These are phyloP conservation scores for Aphodius granarius DNA, from an alignment of 2,888 invertebrate species.

Conservation along the genomic window DNA sequence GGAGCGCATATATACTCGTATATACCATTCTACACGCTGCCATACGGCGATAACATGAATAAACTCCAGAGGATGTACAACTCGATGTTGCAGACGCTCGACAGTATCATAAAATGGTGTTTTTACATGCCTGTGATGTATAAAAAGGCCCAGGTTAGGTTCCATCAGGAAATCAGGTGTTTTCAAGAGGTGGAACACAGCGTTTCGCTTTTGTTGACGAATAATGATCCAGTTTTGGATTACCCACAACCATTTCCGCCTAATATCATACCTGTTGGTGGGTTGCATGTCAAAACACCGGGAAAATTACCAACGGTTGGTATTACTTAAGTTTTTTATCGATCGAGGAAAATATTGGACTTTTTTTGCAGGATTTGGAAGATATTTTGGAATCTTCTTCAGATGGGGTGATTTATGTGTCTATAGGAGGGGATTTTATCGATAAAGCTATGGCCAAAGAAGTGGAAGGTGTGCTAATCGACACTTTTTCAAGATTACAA, in stretches of 20 bases:
- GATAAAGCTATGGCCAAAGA: conserved; percentile 36
- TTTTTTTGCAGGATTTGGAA: conserved; percentile 21
- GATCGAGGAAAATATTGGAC: neutral
- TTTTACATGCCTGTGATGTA: conserved; percentile 29
- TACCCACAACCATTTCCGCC: conserved; percentile 45
- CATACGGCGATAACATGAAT: conserved; percentile 35
- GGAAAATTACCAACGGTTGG: conserved; percentile 42
- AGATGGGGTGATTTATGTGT: conserved; percentile 47
- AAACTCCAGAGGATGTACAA: conserved; percentile 38
- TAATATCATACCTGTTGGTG: conserved; percentile 49
- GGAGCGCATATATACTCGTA: conserved; percentile 36
- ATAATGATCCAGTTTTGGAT: conserved; percentile 42
- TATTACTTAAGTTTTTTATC: too few relatives aligned
- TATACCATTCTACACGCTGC: conserved; percentile 35
- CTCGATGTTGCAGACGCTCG: conserved; percentile 22
- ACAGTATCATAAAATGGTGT: conserved; percentile 24
- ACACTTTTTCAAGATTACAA: conserved; percentile 44
- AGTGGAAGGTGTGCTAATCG: conserved; percentile 36
- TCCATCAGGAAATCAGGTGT: conserved; percentile 37
- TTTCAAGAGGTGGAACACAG: conserved; percentile 38
- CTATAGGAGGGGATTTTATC: conserved; percentile 46
- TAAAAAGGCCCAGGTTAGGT: conserved; percentile 32
- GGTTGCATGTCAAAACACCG: conserved; percentile 42
- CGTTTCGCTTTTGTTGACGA: conserved; percentile 42
- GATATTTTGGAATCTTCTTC: conserved; percentile 40